phyloP scores from a whole-genome alignment of 2,113 vertebrate genomes.

The Arenaria interpres region DNA sequence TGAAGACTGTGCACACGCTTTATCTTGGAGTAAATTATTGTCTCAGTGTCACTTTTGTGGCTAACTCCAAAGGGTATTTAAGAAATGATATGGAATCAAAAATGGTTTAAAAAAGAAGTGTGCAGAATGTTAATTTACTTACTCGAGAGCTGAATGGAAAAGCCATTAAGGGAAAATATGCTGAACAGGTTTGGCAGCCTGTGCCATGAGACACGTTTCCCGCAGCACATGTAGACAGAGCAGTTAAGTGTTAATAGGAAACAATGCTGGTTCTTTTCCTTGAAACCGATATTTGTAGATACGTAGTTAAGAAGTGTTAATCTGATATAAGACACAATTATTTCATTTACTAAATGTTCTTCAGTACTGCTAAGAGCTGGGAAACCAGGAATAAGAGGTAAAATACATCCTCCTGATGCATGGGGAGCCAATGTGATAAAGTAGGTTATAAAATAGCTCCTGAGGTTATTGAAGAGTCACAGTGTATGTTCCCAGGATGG shows the following conservation, averaged over 20 bases:
- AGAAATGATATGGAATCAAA: not conserved
- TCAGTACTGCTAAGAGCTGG: not conserved
- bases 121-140: slow-evolving; percentile 14
- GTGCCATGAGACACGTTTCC: not conserved
- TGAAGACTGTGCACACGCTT: not conserved
- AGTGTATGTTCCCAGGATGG: not conserved
- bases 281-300: not conserved
- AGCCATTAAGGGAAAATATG: not conserved
- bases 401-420: not conserved
- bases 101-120: not conserved
- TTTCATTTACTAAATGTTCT: not conserved
- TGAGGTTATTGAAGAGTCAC: not conserved
- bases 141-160: not conserved
- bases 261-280: not conserved
- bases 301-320: not conserved
- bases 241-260: not conserved
- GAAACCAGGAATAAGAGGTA: not conserved
- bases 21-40: not conserved
- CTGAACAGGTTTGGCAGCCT: not conserved
- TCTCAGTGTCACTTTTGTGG: not conserved
- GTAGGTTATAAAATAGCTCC: not conserved
- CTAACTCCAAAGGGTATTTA: not conserved
- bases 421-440: not conserved
- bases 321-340: not conserved
- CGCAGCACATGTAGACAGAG: not conserved